Conservation (phyloP, 2,888 invertebrate species). For the Drosophila merina region DNA sequence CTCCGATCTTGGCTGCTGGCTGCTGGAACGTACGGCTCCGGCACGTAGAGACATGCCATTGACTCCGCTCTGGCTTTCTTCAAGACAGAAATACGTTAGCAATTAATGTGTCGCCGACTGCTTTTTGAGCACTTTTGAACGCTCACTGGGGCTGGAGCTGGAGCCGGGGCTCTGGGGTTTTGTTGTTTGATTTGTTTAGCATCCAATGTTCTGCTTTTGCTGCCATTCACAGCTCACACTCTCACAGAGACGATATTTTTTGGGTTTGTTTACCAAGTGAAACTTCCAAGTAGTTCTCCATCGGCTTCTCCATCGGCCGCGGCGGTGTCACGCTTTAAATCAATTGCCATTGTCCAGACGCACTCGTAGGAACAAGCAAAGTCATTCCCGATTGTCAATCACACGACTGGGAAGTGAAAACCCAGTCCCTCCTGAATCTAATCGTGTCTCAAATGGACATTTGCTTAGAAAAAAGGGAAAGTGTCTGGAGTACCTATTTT, state of each 20-base stretch:
- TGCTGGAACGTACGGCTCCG: slow-evolving; percentile 16
- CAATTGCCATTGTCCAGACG: slow-evolving; percentile 53
- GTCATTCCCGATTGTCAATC: slow-evolving; percentile 45
- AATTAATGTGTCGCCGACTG: slow-evolving; percentile 71
- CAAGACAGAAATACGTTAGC: slow-evolving; percentile 53
- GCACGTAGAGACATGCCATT: slow-evolving; percentile 26
- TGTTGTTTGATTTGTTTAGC: slow-evolving; percentile 66
- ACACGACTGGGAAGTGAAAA: slow-evolving; percentile 19
- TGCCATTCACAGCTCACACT: slow-evolving; percentile 32
- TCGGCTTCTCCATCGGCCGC: background rate
- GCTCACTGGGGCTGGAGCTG: slow-evolving; percentile 70
- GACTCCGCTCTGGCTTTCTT: slow-evolving; percentile 60
- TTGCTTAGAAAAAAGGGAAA: slow-evolving; percentile 36
- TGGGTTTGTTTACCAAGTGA: slow-evolving; percentile 57
- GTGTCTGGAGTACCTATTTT: slow-evolving; percentile 13
- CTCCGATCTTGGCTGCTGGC: slow-evolving; percentile 46
- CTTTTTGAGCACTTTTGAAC: slow-evolving; percentile 51
- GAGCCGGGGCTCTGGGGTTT: slow-evolving; percentile 13
- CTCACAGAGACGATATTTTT: slow-evolving; percentile 28
- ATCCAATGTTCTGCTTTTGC: slow-evolving; percentile 55
- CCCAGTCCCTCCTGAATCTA: slow-evolving; percentile 23
- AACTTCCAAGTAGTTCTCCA: slow-evolving; percentile 52
- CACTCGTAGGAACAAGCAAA: slow-evolving; percentile 41
- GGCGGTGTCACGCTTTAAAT: slow-evolving; percentile 68
- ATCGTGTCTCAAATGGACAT: slow-evolving; percentile 29